Percentiles rank a stretch among this genome's conserved stretches.
Evolutionary conservation across 2,888 invertebrate species (phyloP).

Genomic region (Athrips mouffetella): DNA sequence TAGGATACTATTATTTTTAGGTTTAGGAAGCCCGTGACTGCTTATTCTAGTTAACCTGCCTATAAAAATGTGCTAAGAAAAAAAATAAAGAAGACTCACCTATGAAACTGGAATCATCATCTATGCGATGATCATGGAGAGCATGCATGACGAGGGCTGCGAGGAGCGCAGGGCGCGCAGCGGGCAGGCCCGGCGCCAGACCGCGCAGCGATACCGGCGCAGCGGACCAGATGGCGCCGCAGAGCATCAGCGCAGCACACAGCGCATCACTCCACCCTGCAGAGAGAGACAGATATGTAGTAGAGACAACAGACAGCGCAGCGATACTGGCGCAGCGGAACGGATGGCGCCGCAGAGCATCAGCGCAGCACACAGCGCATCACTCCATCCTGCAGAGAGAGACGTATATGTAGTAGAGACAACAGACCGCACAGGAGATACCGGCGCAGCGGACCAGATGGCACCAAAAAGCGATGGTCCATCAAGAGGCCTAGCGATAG

Average conservation of each 20-base stretch:
- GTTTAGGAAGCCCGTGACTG: too few relatives aligned
- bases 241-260: constrained; percentile 57
- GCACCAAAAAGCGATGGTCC: too few relatives aligned
- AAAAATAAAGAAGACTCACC: constrained; percentile 62
- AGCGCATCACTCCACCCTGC: constrained; percentile 32
- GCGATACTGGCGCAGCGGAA: constrained; percentile 73
- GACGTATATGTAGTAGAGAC: background rate
- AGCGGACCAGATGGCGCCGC: constrained; percentile 73
- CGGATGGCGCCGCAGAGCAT: constrained; percentile 76
- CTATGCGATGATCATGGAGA: constrained; percentile 63
- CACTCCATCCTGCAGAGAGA: constrained; percentile 15
- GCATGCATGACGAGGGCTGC: constrained; percentile 76
- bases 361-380: constrained; percentile 40
- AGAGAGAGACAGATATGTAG: background rate
- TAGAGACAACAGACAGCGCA: constrained; percentile 69
- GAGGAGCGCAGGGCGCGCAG: constrained; percentile 77
- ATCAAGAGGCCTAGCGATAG: too few relatives aligned
- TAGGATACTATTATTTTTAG: too few relatives aligned
- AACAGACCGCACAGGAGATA: constrained; percentile 76
- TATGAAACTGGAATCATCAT: constrained; percentile 82
- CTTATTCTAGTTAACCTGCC: too few relatives aligned
- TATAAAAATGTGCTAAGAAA: background rate
- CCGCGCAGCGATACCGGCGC: constrained; percentile 78
- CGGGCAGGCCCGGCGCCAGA: constrained; percentile 79
- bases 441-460: constrained; percentile 73